Evolutionary conservation across 2,888 invertebrate species (phyloP), one percentile per base, ranked within the genome.

Genomic region (Mythimna albipuncta): DNA sequence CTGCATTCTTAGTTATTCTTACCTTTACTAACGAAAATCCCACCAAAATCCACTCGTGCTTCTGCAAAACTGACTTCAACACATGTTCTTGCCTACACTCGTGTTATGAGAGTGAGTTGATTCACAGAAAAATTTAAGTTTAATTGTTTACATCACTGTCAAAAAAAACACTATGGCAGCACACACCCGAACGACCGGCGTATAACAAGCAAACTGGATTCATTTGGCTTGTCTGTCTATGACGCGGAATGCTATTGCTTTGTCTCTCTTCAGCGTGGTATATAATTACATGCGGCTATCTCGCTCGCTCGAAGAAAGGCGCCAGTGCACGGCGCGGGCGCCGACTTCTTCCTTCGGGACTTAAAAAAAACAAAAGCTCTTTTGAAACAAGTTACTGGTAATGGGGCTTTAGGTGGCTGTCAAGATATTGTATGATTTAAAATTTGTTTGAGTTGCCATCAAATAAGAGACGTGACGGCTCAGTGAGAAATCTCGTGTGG

Each of bases 1-100:
- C 92, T 94, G 93, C 95, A 94, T 95, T 95, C 94, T 94, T 93
- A 90, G 91, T 91, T 92, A 93, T 92, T 92, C 94, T 95, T 94
- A 96, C 95, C 96, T 91, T 90, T 89, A 88, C 79, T 86, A 85
- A 85, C 84, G 69, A 79, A 88, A 91, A 88, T 84, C 86, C 89
- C 83, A 67, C 81, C 62, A 81, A 87, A 85, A 87, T 86, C 88
- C 85, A 82, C 75, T 64, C 65, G 70, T 71, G 83, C 81, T 87
- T 81, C 81, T 79, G 65, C 82, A 86, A 76, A 78, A 77, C 63
- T 86, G 88, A 84, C 82, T 85, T 88, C 79, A 91, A 86, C 92
- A 93, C 95, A 94, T 94, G 81, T 88, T 91, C 90, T 82, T 81
- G 87, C 81, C 84, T 82, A 86, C 90, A 91, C 90, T 89, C 84